Base-by-base conservation (phyloP, 2,797 vertebrate species). In the Cossypha heuglini region DNA sequence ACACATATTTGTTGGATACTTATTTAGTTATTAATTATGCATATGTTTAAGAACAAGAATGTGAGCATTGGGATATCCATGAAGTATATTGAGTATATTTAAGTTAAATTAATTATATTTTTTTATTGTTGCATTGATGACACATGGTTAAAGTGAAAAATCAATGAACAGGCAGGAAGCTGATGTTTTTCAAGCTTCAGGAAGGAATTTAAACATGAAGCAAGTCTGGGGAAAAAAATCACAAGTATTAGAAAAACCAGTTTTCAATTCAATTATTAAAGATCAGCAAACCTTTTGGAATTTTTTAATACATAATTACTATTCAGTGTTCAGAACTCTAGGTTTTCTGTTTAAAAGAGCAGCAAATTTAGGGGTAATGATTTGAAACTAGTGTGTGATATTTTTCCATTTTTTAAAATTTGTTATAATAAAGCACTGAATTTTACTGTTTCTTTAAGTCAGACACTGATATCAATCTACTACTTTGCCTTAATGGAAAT, bases 241-340 rank as follows among this genome's bases (percentile, higher is more conserved):
- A 73, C 4, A 62, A 29, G 12, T 72, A 45, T 40, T 37, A 29
- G 26, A 78, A 62, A 16, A 3, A 59, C 6, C 19, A 61, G 19
- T 45, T 74, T 81, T 16, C 2, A 49, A 52, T 52, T 64, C 15
- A 52, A 18, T 75, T 49, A 54, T 33, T 78, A 74, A 67, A 57
- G 15, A 86, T 38, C 38, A 78, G 3, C 6, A 81, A 78, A 54
- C 0, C 3, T 0, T 57, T 63, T 64, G 6, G 24, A 29, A 0
- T 5, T 49, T 49, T 63, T 71, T 8, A 57, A 79, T 21, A 37
- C 0, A 11, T 40, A 59, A 55, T 67, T 74, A 28, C 6, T 45
- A 48, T 55, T 63, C 52, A 21, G 10, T 46, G 49, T 42, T 86
- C 38, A 24, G 22, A 78, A 11, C 7, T 45, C 26, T 35, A 52